Evolutionary conservation across 2,888 invertebrate species (phyloP).

Genomic region (Chamaedrilus cognettii): DNA sequence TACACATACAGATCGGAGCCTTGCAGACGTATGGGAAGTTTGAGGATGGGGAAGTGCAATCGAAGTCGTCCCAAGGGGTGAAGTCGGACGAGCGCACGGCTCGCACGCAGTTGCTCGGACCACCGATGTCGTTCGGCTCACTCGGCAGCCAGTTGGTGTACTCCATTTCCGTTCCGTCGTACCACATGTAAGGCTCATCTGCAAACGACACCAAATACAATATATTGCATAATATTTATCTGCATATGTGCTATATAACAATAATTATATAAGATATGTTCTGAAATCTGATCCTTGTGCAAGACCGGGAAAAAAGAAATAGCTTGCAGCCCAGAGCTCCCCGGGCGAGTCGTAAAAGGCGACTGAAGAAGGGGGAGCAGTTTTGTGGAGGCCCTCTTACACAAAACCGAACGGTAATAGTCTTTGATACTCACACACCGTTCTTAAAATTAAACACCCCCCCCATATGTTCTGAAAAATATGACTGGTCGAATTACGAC

Average conservation of each 20-base stretch:
- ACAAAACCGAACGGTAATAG: no score
- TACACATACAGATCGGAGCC: slow-evolving; percentile 1
- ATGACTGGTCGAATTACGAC: no score
- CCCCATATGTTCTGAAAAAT: no score
- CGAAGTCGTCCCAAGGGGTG: slow-evolving; percentile 11
- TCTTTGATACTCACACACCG: no score
- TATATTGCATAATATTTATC: neutral
- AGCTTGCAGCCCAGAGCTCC: no score
- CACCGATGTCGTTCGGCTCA: slow-evolving; percentile 27
- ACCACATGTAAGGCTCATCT: slow-evolving; percentile 22
- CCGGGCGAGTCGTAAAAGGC: no score
- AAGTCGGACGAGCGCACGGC: neutral
- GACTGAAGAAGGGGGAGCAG: no score
- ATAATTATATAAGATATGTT: neutral
- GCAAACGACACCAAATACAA: no score
- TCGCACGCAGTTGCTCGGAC: slow-evolving; percentile 6
- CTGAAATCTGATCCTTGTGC: no score
- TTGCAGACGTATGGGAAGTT: slow-evolving; percentile 14
- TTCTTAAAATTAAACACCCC: no score
- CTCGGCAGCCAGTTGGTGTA: slow-evolving; percentile 31
- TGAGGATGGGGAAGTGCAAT: neutral
- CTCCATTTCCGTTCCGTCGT: slow-evolving; percentile 19
- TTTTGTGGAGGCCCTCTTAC: no score
- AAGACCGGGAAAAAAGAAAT: no score
- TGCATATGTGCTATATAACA: neutral